These are phyloP conservation scores for Mythimna albipuncta DNA, from an alignment of 2,888 invertebrate genomes.

Conservation along the genomic window DNA sequence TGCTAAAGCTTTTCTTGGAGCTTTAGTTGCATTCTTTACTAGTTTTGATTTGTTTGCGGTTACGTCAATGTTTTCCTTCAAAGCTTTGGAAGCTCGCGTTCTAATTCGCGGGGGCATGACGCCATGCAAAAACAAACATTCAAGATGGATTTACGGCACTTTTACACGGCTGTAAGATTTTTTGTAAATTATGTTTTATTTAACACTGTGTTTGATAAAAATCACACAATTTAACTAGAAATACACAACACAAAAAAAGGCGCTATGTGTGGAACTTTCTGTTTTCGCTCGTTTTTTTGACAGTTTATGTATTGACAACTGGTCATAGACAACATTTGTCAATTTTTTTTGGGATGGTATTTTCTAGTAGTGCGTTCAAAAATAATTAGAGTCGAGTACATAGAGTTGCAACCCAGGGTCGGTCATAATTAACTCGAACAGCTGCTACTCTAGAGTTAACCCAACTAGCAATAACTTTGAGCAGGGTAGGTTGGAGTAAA, in stretches of 20 bases:
- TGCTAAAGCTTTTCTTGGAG: constrained; percentile 77
- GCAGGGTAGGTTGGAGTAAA: no score
- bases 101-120: constrained; percentile 84
- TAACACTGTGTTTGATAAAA: not conserved
- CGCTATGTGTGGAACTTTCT: constrained; percentile 30
- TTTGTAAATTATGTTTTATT: not conserved
- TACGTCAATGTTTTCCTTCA: constrained; percentile 79
- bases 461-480: no score
- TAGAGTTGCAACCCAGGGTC: no score
- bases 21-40: constrained; percentile 65
- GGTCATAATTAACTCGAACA: no score
- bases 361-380: not conserved
- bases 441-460: no score
- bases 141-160: constrained; percentile 31
- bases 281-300: constrained; percentile 80
- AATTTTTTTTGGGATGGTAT: not conserved
- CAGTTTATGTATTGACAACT: constrained; percentile 41
- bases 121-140: constrained; percentile 59
- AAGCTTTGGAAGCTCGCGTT: constrained; percentile 71
- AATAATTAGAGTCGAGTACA: no score
- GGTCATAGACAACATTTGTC: not conserved
- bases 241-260: not conserved
- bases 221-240: not conserved
- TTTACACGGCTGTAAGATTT: not conserved
- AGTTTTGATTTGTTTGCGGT: constrained; percentile 67